phyloP scores from a whole-genome alignment of 2,113 vertebrate species.

The Hyperopisus bebe region DNA sequence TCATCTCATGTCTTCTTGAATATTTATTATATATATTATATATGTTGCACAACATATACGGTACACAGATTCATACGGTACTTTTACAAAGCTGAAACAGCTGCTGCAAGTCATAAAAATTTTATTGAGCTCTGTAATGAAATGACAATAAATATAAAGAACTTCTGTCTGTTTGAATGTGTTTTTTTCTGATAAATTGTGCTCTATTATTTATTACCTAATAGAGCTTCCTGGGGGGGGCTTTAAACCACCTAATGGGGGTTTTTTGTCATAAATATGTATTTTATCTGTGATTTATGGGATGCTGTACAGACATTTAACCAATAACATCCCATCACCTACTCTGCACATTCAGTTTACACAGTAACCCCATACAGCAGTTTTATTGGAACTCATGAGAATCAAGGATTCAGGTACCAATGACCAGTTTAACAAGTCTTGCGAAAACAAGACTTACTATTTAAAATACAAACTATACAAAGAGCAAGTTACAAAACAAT shows the following conservation, averaged over 20 bases:
- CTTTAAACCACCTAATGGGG: not conserved
- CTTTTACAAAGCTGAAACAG: conserved; percentile 35
- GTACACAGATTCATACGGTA: conserved; percentile 27
- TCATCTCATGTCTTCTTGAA: conserved; percentile 48
- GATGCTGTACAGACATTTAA: not conserved
- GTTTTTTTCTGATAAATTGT: not conserved
- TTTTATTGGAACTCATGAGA: not conserved
- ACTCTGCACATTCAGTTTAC: not conserved
- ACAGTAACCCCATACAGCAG: not conserved
- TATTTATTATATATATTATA: conserved; percentile 58
- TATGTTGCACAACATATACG: conserved; percentile 28
- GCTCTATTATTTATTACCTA: not conserved
- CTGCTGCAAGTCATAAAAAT: not conserved
- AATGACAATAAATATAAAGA: conserved; percentile 14
- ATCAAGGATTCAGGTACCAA: not conserved
- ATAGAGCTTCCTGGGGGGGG: not conserved
- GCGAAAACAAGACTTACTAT: not conserved
- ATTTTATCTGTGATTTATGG: not conserved
- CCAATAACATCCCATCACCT: not conserved
- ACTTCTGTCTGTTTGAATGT: not conserved
- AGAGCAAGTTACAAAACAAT: not conserved
- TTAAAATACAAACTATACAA: not conserved
- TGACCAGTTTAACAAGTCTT: not conserved
- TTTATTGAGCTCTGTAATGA: conserved; percentile 9
- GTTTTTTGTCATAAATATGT: not conserved